A percentile compares a stretch with the other conserved stretches of the same genome.
Conservation (phyloP, 2,797 vertebrate species). For the Pangasius djambal region DNA sequence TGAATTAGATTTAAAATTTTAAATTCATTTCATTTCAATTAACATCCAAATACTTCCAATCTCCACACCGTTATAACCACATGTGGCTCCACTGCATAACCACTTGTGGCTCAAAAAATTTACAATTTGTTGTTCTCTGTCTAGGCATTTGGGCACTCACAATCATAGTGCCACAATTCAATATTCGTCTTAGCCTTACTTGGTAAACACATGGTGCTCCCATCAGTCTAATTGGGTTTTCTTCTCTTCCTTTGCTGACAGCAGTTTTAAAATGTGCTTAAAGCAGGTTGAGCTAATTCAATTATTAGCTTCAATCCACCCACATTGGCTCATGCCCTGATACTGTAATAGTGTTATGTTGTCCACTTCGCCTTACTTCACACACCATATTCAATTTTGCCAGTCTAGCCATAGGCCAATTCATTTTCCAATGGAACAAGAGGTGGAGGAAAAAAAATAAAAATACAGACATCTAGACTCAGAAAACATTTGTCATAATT, state of each 20-base stretch:
- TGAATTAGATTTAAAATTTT: not conserved
- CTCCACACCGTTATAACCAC: not conserved
- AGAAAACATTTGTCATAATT: slow-evolving; percentile 38
- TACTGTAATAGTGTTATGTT: slow-evolving; percentile 58
- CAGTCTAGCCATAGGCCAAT: slow-evolving; percentile 55
- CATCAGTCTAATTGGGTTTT: slow-evolving; percentile 49
- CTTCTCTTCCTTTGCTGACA: slow-evolving; percentile 50
- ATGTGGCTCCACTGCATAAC: not conserved
- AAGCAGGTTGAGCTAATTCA: slow-evolving; percentile 55
- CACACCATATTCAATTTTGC: slow-evolving; percentile 55
- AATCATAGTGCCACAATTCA: slow-evolving; percentile 21
- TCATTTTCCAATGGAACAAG: slow-evolving; percentile 47
- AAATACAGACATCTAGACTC: slow-evolving; percentile 24
- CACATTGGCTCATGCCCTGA: slow-evolving; percentile 45
- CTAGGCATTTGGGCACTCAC: not conserved
- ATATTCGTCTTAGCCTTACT: slow-evolving; percentile 31
- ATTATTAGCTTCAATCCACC: slow-evolving; percentile 54
- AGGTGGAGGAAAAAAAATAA: not conserved
- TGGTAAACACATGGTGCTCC: slow-evolving; percentile 39
- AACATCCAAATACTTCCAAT: not conserved
- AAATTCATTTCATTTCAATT: too few relatives aligned
- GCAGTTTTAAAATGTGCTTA: slow-evolving; percentile 56
- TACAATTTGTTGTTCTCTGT: not conserved
- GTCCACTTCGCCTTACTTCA: slow-evolving; percentile 54
- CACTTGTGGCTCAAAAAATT: not conserved